These are phyloP conservation scores for Harmothoe impar DNA, from an alignment of 2,888 invertebrate genomes.

Conservation along the genomic window DNA sequence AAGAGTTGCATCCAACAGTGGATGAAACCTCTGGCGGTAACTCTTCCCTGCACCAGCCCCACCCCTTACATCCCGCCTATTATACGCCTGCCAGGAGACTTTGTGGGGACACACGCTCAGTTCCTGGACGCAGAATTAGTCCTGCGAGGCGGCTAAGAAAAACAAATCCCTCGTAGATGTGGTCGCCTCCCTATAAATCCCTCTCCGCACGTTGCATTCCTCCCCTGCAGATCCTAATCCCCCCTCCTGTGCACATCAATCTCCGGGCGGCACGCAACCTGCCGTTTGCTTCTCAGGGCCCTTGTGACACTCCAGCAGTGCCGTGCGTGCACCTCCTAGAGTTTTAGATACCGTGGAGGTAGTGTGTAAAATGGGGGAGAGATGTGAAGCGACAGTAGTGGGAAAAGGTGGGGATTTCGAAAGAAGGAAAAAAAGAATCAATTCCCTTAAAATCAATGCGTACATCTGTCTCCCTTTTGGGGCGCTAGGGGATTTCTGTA, in stretches of 20 bases:
- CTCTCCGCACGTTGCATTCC: not conserved
- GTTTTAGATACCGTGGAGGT: not conserved
- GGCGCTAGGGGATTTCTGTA: not conserved
- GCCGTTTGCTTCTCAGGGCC: not conserved
- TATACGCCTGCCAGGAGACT: no score
- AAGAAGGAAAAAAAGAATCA: no score
- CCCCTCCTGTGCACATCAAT: constrained; percentile 23
- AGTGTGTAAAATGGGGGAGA: not conserved
- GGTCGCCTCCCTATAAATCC: constrained; percentile 15
- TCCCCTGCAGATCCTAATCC: not conserved
- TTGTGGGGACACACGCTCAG: not conserved
- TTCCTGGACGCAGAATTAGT: constrained; percentile 14
- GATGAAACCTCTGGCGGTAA: no score
- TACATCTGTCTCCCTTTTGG: not conserved
- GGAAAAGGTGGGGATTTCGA: no score
- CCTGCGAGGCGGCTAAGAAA: constrained; percentile 10
- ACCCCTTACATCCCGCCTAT: no score
- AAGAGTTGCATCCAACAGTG: no score
- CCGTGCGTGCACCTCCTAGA: no score
- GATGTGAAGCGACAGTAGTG: not conserved
- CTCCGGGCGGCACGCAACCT: constrained; percentile 12
- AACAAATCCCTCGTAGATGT: constrained; percentile 47
- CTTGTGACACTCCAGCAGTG: no score
- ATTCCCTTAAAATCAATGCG: no score
- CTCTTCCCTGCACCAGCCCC: no score